Conservation (phyloP, 2,888 invertebrate genomes). For the Scaptomyza tumidula region DNA sequence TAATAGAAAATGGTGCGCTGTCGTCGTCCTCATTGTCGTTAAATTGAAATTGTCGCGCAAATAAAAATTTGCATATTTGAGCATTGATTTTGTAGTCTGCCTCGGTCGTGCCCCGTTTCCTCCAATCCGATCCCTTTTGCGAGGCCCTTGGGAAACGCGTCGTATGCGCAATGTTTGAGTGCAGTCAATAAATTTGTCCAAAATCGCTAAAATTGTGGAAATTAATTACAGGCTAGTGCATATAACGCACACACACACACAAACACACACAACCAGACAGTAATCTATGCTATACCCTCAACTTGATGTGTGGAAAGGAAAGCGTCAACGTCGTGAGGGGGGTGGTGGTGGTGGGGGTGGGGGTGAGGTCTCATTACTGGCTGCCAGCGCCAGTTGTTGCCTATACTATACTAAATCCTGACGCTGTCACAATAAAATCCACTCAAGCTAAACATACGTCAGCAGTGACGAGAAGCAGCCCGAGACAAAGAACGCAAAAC, state of each 20-base stretch:
- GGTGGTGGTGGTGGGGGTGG: not conserved
- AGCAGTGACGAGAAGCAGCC: conserved; percentile 66
- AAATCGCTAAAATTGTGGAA: conserved; percentile 55
- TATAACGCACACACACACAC: conserved; percentile 46
- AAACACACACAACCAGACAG: conserved; percentile 28
- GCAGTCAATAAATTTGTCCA: conserved; percentile 67
- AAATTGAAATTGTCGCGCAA: conserved; percentile 83
- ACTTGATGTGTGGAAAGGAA: not conserved
- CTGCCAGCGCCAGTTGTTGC: conserved; percentile 73
- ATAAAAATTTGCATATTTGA: conserved; percentile 83
- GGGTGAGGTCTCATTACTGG: conserved; percentile 65
- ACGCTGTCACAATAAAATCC: conserved; percentile 80
- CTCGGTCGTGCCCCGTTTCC: not conserved
- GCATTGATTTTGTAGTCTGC: conserved; percentile 67
- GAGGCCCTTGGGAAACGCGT: conserved; percentile 52
- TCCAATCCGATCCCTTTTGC: conserved; percentile 24
- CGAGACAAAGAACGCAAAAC: conserved; percentile 32
- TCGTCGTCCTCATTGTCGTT: conserved; percentile 57
- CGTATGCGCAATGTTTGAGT: conserved; percentile 68
- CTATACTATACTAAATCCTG: conserved; percentile 73
- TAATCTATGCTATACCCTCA: conserved; percentile 41
- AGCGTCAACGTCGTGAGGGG: not conserved
- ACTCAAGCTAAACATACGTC: conserved; percentile 80
- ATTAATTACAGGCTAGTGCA: conserved; percentile 66
- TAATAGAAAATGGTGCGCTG: conserved; percentile 71